A percentile compares a stretch with the other conserved stretches of the same genome.
Evolutionary conservation across 2,797 vertebrate genomes (phyloP).

Genomic region (Acanthopagrus latus): DNA sequence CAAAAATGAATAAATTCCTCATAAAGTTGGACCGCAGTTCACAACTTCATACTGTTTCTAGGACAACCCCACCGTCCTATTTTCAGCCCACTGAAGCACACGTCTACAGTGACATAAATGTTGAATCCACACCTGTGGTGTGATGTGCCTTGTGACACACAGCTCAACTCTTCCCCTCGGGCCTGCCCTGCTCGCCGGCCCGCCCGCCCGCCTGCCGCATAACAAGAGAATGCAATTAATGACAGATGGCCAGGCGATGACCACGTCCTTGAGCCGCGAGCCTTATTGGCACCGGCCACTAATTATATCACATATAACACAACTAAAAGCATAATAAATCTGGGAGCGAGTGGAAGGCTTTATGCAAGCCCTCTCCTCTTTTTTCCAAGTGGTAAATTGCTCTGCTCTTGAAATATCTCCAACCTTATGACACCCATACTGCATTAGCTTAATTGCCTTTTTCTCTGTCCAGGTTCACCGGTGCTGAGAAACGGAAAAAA

Average conservation of each 20-base stretch:
- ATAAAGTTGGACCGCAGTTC: constrained; percentile 6
- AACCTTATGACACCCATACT: constrained; percentile 94
- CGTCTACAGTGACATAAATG: constrained; percentile 62
- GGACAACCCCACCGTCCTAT: constrained; percentile 60
- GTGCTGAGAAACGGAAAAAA: constrained; percentile 49
- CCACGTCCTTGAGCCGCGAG: constrained; percentile 93
- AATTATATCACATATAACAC: constrained; percentile 97
- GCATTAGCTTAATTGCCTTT: constrained; percentile 98
- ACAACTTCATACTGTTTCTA: constrained; percentile 55
- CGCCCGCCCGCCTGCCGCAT: constrained; percentile 65
- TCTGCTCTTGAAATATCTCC: constrained; percentile 96
- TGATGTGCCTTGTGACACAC: constrained; percentile 77
- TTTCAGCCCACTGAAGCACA: constrained; percentile 48
- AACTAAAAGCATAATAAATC: constrained; percentile 99
- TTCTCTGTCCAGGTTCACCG: constrained; percentile 74
- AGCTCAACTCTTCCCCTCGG: constrained; percentile 83
- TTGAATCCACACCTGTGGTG: constrained; percentile 78
- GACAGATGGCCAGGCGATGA: constrained; percentile 91
- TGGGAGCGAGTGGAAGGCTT: constrained; percentile 89
- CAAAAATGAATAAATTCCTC: constrained; percentile 1
- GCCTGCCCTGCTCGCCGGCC: constrained; percentile 66
- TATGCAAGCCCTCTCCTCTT: constrained; percentile 91
- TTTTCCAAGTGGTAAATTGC: constrained; percentile 95
- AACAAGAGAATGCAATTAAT: constrained; percentile 94
- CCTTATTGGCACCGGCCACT: constrained; percentile 94